Conservation (phyloP, 2,888 invertebrate species). For the Epirrhoe tristata region DNA sequence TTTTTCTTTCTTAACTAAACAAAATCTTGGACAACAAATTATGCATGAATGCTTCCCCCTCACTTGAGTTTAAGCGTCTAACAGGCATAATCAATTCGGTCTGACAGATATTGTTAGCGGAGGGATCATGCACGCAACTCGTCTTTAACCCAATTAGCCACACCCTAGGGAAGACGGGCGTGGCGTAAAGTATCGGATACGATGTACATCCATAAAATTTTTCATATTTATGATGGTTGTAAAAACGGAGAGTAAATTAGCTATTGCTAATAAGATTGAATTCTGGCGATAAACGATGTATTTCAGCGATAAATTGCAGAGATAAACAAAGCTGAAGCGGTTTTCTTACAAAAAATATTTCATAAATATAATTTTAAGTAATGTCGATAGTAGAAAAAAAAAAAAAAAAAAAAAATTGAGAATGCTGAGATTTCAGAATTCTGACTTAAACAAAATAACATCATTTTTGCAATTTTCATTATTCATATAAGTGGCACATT, state of each 20-base stretch:
- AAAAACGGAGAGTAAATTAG: conserved; percentile 1
- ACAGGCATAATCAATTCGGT: not conserved
- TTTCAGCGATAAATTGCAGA: not conserved
- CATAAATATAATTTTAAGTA: not conserved
- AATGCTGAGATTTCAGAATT: too few relatives aligned
- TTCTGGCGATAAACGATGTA: not conserved
- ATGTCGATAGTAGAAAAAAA: too few relatives aligned
- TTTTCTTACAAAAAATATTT: not conserved
- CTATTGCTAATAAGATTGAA: not conserved
- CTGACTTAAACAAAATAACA: too few relatives aligned
- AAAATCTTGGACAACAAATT: not conserved
- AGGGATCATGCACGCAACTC: conserved; percentile 1
- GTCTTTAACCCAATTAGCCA: conserved; percentile 7
- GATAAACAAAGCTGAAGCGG: not conserved
- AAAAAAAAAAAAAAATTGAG: too few relatives aligned
- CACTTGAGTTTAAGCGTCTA: not conserved
- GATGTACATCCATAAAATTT: not conserved
- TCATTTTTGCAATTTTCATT: too few relatives aligned
- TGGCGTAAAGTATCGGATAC: conserved; percentile 1
- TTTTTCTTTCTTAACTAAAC: not conserved
- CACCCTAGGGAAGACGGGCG: not conserved
- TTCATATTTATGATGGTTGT: not conserved
- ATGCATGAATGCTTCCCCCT: not conserved
- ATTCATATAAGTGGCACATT: too few relatives aligned
- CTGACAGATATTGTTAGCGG: not conserved